phyloP scores from a whole-genome alignment of 2,113 vertebrate genomes.

The Conger conger region DNA sequence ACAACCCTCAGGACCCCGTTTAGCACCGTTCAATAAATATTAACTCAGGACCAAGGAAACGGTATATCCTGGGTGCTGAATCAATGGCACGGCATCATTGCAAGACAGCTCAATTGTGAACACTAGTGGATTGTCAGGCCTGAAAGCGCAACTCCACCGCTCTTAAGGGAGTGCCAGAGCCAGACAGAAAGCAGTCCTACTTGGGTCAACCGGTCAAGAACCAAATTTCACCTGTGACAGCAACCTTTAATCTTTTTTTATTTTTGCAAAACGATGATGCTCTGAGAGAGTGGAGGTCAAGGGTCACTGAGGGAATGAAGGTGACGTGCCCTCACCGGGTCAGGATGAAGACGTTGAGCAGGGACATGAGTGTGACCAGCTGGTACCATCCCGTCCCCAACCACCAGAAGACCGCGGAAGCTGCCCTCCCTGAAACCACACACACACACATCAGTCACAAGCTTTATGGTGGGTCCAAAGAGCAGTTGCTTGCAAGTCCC shows the following conservation, averaged over 20 bases:
- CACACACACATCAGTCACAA: neutral
- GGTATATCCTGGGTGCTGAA: too few relatives aligned
- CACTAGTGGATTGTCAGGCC: neutral
- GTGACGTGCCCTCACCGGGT: constrained; percentile 69
- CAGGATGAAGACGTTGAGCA: constrained; percentile 87
- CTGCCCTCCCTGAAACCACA: constrained; percentile 73
- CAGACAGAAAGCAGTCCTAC: neutral
- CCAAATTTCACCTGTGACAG: neutral
- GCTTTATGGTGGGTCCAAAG: neutral
- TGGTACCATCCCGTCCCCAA: constrained; percentile 88
- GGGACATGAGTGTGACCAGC: constrained; percentile 80
- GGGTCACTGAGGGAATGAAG: neutral
- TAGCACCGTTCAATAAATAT: neutral
- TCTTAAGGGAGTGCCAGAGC: neutral
- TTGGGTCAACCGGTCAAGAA: neutral
- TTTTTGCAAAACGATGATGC: neutral
- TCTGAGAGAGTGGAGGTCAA: too few relatives aligned
- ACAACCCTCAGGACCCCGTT: neutral
- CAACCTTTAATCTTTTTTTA: neutral
- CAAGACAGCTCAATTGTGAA: neutral
- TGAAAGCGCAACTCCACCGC: neutral
- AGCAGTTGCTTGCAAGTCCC: neutral
- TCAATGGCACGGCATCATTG: neutral
- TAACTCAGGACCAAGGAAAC: neutral
- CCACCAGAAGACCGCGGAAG: constrained; percentile 75